Conservation (phyloP, 2,888 invertebrate genomes). For the Hydriomena furcata region DNA sequence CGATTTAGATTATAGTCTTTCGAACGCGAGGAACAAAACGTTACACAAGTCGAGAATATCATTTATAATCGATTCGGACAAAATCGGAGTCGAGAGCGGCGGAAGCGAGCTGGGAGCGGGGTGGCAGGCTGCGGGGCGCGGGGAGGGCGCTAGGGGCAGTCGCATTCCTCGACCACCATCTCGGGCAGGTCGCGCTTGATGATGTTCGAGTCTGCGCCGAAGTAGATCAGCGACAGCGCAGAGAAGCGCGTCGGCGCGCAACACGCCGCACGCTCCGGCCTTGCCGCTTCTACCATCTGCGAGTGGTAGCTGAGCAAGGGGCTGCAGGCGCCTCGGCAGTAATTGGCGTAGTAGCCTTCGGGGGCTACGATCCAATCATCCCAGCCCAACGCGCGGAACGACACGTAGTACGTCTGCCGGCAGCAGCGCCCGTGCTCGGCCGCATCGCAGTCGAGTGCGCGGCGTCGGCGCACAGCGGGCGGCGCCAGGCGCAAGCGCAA, state of each 20-base stretch:
- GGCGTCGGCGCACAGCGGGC: conserved; percentile 88
- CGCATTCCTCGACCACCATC: conserved; percentile 98
- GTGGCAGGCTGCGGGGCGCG: conserved; percentile 51
- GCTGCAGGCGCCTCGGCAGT: conserved; percentile 95
- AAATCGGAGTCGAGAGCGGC: conserved; percentile 79
- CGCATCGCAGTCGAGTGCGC: conserved; percentile 92
- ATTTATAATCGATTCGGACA: conserved; percentile 80
- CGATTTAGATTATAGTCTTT: conserved; percentile 82
- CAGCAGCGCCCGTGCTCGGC: conserved; percentile 85
- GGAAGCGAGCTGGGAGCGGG: conserved; percentile 66
- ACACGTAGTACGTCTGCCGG: conserved; percentile 95
- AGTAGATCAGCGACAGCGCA: conserved; percentile 96
- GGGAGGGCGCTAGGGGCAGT: conserved; percentile 88
- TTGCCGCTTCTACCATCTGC: conserved; percentile 95
- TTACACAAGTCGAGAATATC: conserved; percentile 83
- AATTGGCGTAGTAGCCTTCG: conserved; percentile 96
- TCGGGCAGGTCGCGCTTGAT: conserved; percentile 97
- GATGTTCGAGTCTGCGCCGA: conserved; percentile 94
- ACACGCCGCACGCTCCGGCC: conserved; percentile 94
- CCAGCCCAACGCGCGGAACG: conserved; percentile 95
- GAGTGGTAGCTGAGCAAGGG: conserved; percentile 94
- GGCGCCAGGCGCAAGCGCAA: conserved; percentile 91
- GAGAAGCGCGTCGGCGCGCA: conserved; percentile 96
- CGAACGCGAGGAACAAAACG: conserved; percentile 83
- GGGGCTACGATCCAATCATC: conserved; percentile 97